Evolutionary conservation across 1,140 invertebrate genomes (phyloP).

Genomic region (Teleopsis dalmanni): DNA sequence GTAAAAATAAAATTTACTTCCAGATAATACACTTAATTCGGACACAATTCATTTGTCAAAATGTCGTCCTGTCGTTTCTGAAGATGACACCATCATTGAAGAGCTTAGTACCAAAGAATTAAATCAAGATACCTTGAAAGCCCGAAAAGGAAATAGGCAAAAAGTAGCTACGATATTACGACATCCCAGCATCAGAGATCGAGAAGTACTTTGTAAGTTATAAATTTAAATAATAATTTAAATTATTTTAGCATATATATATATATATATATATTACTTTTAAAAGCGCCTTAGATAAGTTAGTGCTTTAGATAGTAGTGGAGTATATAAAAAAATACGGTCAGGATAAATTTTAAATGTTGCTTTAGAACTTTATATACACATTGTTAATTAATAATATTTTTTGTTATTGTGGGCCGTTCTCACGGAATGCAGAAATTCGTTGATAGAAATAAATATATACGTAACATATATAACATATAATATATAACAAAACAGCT

Average conservation of each 20-base stretch:
- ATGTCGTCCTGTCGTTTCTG: slow-evolving; percentile 39
- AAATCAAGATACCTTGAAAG: slow-evolving; percentile 41
- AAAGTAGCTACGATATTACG: slow-evolving; percentile 42
- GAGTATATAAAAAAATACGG: too few species aligned
- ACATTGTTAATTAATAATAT: too few species aligned
- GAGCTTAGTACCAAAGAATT: slow-evolving; percentile 41
- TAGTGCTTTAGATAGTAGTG: too few species aligned
- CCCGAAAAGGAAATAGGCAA: slow-evolving; percentile 25
- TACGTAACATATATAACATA: too few species aligned
- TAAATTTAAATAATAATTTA: background rate
- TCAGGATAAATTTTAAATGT: too few species aligned
- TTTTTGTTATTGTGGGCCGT: too few species aligned
- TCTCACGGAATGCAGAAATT: too few species aligned
- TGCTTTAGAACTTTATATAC: too few species aligned
- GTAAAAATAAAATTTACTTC: too few species aligned
- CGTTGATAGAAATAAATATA: too few species aligned
- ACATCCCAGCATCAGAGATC: slow-evolving; percentile 41
- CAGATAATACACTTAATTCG: slow-evolving; percentile 38
- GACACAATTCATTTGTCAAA: slow-evolving; percentile 43
- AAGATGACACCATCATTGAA: slow-evolving; percentile 43
- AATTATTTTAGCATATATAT: background rate
- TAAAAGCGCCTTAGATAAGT: background rate
- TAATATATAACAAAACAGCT: too few species aligned
- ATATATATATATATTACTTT: background rate
- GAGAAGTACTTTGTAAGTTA: slow-evolving; percentile 42